These are phyloP conservation scores for Morone saxatilis DNA, from an alignment of 2,113 vertebrate species.

Conservation along the genomic window DNA sequence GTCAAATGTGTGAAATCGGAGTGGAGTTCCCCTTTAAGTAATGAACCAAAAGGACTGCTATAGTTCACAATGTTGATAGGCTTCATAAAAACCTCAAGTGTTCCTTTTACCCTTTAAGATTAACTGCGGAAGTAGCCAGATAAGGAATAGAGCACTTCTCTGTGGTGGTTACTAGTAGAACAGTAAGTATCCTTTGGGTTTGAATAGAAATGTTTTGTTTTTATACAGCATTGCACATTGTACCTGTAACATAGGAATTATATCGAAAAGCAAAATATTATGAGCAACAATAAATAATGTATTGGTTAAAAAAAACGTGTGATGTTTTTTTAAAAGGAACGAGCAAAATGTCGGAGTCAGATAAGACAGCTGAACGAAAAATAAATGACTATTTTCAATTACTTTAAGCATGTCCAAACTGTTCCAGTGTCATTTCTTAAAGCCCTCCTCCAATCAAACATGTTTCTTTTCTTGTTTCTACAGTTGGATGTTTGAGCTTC, in stretches of 20 bases:
- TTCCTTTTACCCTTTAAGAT: constrained; percentile 80
- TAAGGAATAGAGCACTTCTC: constrained; percentile 77
- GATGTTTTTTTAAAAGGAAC: constrained; percentile 53
- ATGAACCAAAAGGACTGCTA: constrained; percentile 53
- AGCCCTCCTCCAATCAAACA: no score
- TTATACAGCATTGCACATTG: constrained; percentile 86
- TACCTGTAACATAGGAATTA: constrained; percentile 84
- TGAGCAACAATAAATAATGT: constrained; percentile 83
- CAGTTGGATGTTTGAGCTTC: no score
- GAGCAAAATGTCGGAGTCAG: constrained; percentile 26
- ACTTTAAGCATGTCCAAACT: constrained; percentile 59
- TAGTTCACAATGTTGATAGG: constrained; percentile 35
- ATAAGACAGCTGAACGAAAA: constrained; percentile 46
- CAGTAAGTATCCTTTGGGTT: constrained; percentile 80
- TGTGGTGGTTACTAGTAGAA: constrained; percentile 76
- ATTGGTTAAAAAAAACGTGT: constrained; percentile 74
- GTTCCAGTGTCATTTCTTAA: constrained; percentile 47
- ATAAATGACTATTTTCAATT: constrained; percentile 66
- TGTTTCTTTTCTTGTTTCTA: no score
- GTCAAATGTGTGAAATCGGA: background rate
- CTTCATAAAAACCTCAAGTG: constrained; percentile 70
- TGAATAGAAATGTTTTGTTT: constrained; percentile 81
- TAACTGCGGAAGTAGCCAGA: constrained; percentile 68
- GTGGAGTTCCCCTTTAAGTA: constrained; percentile 9
- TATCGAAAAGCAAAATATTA: constrained; percentile 80